Conservation (phyloP, 2,797 vertebrate genomes). For the Mionectes olivaceus region DNA sequence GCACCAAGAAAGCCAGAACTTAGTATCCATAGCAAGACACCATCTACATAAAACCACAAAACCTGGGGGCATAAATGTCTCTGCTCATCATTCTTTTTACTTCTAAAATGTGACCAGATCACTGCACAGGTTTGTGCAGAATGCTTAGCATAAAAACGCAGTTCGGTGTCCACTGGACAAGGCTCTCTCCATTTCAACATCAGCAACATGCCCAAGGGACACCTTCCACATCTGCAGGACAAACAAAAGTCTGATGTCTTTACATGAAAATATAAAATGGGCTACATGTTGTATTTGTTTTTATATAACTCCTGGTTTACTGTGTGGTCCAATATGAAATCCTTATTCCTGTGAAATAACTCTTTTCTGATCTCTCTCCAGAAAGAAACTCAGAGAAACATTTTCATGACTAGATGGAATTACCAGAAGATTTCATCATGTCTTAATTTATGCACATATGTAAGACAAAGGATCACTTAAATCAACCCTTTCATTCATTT, state of each 20-base stretch:
- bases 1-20: not conserved
- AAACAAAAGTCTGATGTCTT: not conserved
- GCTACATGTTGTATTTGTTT: not conserved
- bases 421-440: not conserved
- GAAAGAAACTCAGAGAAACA: not conserved
- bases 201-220: not conserved
- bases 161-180: not conserved
- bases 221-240: not conserved
- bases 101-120: not conserved
- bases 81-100: not conserved
- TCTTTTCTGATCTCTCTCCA: conserved; percentile 38
- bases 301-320: not conserved
- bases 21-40: not conserved
- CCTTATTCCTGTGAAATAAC: not conserved
- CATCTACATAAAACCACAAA: not conserved
- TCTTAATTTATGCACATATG: not conserved
- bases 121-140: not conserved
- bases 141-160: not conserved
- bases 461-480: conserved; percentile 19
- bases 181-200: not conserved
- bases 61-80: not conserved
- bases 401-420: conserved; percentile 14
- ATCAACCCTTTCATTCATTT: not conserved
- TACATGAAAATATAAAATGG: not conserved
- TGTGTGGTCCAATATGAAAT: conserved; percentile 38